Base-by-base conservation (phyloP, 23 tunicate genomes). In the Aplidium turbinatum region DNA sequence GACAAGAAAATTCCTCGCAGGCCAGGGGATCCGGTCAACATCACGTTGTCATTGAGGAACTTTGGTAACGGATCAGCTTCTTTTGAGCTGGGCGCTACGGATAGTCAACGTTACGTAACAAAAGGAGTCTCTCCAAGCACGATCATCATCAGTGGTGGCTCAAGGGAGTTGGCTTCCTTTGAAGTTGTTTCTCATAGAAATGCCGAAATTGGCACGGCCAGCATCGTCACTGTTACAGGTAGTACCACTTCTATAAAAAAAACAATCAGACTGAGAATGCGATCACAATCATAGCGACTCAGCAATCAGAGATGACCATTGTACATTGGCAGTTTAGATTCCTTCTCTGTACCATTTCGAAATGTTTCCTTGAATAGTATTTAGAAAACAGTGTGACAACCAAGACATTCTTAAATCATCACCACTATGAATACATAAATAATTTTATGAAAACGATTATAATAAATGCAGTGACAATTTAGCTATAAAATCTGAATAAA, bases 141-240 rank as follows among this genome's bases (percentile, higher is more conserved):
- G 1, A 58, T 75, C 1, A 35, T 35, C 47, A 27, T 75, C 33
- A 35, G 30, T 5, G 80, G 68, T 11, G 16, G 50, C 1, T 3
- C 61, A n/a, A 13, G 16, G 5, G 32, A 22, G 5, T 22, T 34
- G 3, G 68, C 47, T 27, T 1, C 3, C 26, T 31, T 75, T 19
- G 4, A 57, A 3, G 53, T 54, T 1, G 38, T 38, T 9, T 53
- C 80, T 3, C 45, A 52, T 1, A 24, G 38, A 5, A 75, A 25
- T 35, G 68, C 52, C 21, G 20, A 22, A 0, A 55, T 57, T 36
- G 80, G 80, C 6, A 75, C 80, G 2, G 4, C 80, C 23, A 75
- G 47, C 19, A 54, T 57, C 1, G 58, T 75, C 31, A 75, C 80
- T 2, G 25, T 75, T 19, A 75, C 80, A 18, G 80, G 80, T 75